A percentile compares a stretch with the other conserved stretches of the same genome.
phyloP scores from a whole-genome alignment of 1,140 invertebrate genomes.

The Penaeus vannamei region DNA sequence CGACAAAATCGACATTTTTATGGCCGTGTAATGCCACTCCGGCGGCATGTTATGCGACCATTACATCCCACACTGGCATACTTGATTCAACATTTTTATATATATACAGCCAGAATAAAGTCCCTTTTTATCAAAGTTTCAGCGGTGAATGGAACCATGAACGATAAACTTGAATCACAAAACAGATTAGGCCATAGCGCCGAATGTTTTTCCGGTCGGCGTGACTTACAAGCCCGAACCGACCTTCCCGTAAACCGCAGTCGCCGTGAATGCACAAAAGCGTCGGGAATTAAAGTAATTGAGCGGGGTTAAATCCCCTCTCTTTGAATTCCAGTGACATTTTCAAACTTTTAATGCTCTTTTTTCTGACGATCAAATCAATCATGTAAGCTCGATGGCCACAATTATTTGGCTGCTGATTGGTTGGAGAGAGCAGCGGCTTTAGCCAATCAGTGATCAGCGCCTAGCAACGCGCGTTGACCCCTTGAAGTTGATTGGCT shows the following conservation, averaged over 20 bases:
- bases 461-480: slow-evolving; percentile 56
- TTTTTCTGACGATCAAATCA: slow-evolving; percentile 58
- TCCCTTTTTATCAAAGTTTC: too few species aligned
- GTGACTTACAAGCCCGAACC: not conserved
- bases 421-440: slow-evolving; percentile 41
- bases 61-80: too few species aligned
- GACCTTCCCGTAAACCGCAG: not conserved
- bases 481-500: slow-evolving; percentile 50
- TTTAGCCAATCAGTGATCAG: slow-evolving; percentile 51
- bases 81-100: too few species aligned
- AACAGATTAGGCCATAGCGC: not conserved
- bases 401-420: slow-evolving; percentile 56
- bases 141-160: too few species aligned
- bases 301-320: slow-evolving; percentile 54
- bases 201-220: not conserved
- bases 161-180: too few species aligned
- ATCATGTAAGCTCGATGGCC: slow-evolving; percentile 51
- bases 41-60: too few species aligned
- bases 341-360: slow-evolving; percentile 58
- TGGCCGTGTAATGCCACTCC: too few species aligned
- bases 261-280: slow-evolving; percentile 39
- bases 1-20: too few species aligned
- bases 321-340: slow-evolving; percentile 57
- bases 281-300: slow-evolving; percentile 51
- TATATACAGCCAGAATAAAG: too few species aligned